Evolutionary conservation across 2,113 vertebrate genomes (phyloP), one percentile per base, ranked within the genome.

Genomic region (Argyrosomus japonicus): DNA sequence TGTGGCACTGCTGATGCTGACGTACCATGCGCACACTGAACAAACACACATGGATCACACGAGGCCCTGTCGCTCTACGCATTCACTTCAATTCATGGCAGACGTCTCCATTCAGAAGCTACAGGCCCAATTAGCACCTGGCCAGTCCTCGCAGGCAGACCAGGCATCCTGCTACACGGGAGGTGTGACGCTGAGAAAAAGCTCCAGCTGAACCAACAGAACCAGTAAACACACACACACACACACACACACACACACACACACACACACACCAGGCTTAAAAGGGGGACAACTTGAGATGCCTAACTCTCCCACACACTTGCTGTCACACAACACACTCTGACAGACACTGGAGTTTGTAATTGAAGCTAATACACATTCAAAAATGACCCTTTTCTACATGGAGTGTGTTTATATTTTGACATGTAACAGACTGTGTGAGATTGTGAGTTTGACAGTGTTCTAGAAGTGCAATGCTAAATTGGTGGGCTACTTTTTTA

Each of bases 91-190:
- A 85, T 86, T 89, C 79, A 91, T 56, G 72, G 70, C 77, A 50
- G 68, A 6, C 67, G 13, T n/a, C 79, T 77, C 75, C 81, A 91
- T 91, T 89, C 90, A 92, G 74, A 85, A 70, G 64, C 73, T 80
- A 45, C 64, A 43, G 54, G 79, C 58, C 77, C 85, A 94, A 93
- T 93, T 92, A 88, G 78, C 92, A 89, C 89, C 87, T 84, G 84
- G 58, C 69, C 82, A 0, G 43, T 68, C 36, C 75, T 88, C 60
- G 0, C 77, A 79, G 79, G n/a, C 64, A 57, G 75, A 78, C 68
- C 71, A 68, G 64, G 51, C 87, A 68, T 77, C 73, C 79, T 77
- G 84, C 81, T 40, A 5, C 78, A 73, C 58, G 25, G 77, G 71
- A 80, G 53, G 79, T 90, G 91, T 87, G 81, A 89, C 14, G 36